Conservation (phyloP, 2,888 invertebrate genomes). For the Galerucella nymphaeae region DNA sequence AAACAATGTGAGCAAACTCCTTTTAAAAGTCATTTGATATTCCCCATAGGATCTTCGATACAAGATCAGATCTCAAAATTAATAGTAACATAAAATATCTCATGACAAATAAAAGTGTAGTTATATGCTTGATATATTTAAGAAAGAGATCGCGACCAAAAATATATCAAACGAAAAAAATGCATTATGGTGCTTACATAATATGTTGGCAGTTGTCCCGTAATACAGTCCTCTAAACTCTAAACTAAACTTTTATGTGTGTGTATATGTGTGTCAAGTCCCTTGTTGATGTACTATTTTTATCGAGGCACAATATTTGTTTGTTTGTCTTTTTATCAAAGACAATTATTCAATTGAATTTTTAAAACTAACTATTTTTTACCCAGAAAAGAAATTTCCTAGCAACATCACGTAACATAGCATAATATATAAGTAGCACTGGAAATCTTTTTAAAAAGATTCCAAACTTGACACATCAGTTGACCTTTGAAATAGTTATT, state of each 20-base stretch:
- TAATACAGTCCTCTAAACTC: background rate
- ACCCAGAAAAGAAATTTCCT: too few relatives aligned
- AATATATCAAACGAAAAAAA: background rate
- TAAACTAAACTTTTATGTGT: too few relatives aligned
- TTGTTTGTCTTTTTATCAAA: slow-evolving; percentile 1
- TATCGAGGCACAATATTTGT: slow-evolving; percentile 2
- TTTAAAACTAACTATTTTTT: too few relatives aligned
- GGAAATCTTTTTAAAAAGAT: too few relatives aligned
- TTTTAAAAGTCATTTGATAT: too few relatives aligned
- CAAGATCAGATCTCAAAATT: background rate
- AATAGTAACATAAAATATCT: background rate
- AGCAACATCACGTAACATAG: too few relatives aligned
- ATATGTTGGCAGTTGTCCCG: slow-evolving; percentile 9
- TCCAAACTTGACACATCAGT: too few relatives aligned
- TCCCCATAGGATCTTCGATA: too few relatives aligned
- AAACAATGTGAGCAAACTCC: too few relatives aligned
- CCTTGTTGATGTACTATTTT: background rate
- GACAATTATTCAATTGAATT: background rate
- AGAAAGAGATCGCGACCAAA: background rate
- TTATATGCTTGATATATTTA: slow-evolving; percentile 13
- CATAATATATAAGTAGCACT: too few relatives aligned
- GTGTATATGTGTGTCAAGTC: slow-evolving; percentile 11
- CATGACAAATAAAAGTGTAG: background rate
- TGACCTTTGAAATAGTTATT: too few relatives aligned
- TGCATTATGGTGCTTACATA: background rate